Conservation (phyloP, 2,113 vertebrate genomes). For the Trogon melanurus region DNA sequence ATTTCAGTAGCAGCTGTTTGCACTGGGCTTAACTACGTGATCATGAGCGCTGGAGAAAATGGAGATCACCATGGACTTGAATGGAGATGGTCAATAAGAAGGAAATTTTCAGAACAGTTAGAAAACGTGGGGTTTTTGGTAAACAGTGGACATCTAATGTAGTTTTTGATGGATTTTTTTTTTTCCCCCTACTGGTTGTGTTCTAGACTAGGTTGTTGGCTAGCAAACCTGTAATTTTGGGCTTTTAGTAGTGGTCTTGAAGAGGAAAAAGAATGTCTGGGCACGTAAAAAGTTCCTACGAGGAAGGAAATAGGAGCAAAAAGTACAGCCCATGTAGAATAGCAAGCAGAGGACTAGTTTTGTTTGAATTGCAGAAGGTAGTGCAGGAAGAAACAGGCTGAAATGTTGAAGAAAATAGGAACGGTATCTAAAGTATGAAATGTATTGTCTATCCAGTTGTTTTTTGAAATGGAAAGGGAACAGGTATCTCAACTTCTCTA, state of each 20-base stretch:
- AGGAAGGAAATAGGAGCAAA: not conserved
- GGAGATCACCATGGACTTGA: not conserved
- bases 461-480: not conserved
- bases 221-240: not conserved
- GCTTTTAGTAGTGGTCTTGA: not conserved
- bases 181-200: not conserved
- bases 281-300: accelerated
- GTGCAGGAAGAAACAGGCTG: not conserved
- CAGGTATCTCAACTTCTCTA: not conserved
- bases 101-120: not conserved
- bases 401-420: not conserved
- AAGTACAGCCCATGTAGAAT: not conserved
- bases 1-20: not conserved
- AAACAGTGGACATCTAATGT: not conserved
- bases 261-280: not conserved
- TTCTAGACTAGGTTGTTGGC: not conserved
- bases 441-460: not conserved
- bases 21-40: accelerated
- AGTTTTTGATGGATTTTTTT: not conserved
- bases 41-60: not conserved
- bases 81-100: not conserved
- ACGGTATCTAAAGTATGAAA: not conserved
- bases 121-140: not conserved
- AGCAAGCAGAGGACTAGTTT: not conserved
- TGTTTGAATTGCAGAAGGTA: not conserved